Evolutionary conservation across 2,113 vertebrate genomes (phyloP).

Genomic region (Hydropotes inermis): DNA sequence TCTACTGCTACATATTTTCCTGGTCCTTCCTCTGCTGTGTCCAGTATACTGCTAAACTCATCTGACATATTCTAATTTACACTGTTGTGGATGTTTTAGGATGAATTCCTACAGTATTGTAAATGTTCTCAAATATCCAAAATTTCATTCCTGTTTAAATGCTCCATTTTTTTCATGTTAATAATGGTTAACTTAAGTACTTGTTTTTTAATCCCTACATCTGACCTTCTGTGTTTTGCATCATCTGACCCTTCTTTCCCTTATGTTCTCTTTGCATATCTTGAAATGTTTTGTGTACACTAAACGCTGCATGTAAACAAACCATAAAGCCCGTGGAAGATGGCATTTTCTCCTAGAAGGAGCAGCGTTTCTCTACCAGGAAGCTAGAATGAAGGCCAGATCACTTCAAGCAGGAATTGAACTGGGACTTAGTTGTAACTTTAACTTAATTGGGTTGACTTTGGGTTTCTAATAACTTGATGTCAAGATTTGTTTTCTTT

Average conservation of each 20-base stretch:
- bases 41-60: too few relatives aligned
- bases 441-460: neutral
- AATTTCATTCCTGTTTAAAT: neutral
- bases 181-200: neutral
- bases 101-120: neutral
- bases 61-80: neutral
- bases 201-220: neutral
- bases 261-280: neutral
- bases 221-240: neutral
- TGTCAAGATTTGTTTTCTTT: neutral
- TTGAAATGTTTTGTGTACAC: neutral
- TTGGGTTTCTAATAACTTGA: neutral
- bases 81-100: neutral
- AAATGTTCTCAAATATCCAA: neutral
- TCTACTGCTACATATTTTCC: neutral
- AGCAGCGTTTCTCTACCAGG: neutral
- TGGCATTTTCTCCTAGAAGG: too few relatives aligned
- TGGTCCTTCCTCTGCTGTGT: neutral
- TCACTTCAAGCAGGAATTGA: neutral
- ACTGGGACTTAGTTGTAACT: too few relatives aligned
- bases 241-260: neutral
- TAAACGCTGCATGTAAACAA: neutral
- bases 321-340: too few relatives aligned
- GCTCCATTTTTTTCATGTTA: neutral
- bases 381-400: neutral